Evolutionary conservation across 2,888 invertebrate species (phyloP).

Genomic region (Matsumyia berberina): DNA sequence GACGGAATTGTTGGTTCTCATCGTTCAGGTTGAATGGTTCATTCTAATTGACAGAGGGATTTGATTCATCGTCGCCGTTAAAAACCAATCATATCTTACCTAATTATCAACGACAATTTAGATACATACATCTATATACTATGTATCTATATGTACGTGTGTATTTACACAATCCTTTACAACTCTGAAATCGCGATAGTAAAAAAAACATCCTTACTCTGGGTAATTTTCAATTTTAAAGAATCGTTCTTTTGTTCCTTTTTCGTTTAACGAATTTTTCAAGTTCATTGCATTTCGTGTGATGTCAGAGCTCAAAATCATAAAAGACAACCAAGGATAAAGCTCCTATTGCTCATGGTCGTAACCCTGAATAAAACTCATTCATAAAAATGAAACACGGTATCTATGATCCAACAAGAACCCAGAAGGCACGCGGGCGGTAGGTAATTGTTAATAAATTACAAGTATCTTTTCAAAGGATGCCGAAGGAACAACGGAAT

Average conservation of each 20-base stretch:
- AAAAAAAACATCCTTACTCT: too few relatives aligned
- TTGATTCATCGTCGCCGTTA: too few relatives aligned
- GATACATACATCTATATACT: too few relatives aligned
- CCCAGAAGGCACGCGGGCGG: slow-evolving; percentile 10
- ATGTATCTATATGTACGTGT: too few relatives aligned
- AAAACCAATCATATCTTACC: too few relatives aligned
- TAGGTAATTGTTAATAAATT: slow-evolving; percentile 63
- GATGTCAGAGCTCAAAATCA: slow-evolving; percentile 28
- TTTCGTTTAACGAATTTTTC: slow-evolving; percentile 13
- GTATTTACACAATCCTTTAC: too few relatives aligned
- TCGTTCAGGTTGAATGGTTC: too few relatives aligned
- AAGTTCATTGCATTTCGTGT: slow-evolving; percentile 37
- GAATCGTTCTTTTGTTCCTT: not conserved
- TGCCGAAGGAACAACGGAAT: slow-evolving; percentile 6
- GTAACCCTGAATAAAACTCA: slow-evolving; percentile 24
- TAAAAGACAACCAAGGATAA: slow-evolving; percentile 17
- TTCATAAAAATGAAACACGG: slow-evolving; percentile 56
- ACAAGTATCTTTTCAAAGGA: slow-evolving; percentile 25
- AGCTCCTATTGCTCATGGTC: not conserved
- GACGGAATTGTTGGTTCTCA: too few relatives aligned
- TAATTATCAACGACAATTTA: too few relatives aligned
- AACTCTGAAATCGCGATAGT: too few relatives aligned
- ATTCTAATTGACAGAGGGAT: too few relatives aligned
- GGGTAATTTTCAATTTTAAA: not conserved
- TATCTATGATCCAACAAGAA: slow-evolving; percentile 21